Evolutionary conservation across 2,888 invertebrate species (phyloP), one percentile per base, ranked within the genome.

Genomic region (Cryptus armator): DNA sequence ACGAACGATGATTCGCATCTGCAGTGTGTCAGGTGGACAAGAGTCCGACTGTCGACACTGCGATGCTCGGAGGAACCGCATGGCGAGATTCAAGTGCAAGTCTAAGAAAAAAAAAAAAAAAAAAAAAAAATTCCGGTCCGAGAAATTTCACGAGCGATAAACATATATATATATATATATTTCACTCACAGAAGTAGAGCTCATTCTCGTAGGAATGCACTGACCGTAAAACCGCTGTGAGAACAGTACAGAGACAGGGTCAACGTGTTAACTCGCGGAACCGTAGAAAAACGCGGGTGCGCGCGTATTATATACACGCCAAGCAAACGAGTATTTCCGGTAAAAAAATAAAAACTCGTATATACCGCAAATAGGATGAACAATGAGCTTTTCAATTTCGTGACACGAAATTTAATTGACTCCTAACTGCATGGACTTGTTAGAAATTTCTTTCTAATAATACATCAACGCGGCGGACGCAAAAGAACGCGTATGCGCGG

Each of bases 1-100:
- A 79, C 72, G 85, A 86, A 79, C 59, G 86, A 81, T 16, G 53
- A 81, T 68, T 81, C 46, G 32, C 46, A 74, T 74, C 37, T 51
- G 56, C 32, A 0, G 7, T 37, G 59, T 59, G 37, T 9, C 37
- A 19, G 32, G 32, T 32, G 59, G 29, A 62, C 59, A 62, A 29
- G 14, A 14, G 59, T 37, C 59, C 14, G 59, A 59, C 29, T 32
- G 59, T 62, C 59, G 6, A 0, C 29, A 14, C 7, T 62, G 32
- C 59, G 59, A 62, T 62, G 32, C 59, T 62, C 59, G 59, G 29
- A 32, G 2, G n/a, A 62, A 62, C 29, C 32, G 32, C 59, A 29
- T 29, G 9, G 32, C 32, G 32, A 5, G 3, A 62, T 62, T 62
- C 59, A 62, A 62, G 24, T 32, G 29, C 59, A 32, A 62, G 4